These are phyloP conservation scores for Ageneiosus marmoratus DNA, from an alignment of 2,113 vertebrate species.

Conservation along the genomic window DNA sequence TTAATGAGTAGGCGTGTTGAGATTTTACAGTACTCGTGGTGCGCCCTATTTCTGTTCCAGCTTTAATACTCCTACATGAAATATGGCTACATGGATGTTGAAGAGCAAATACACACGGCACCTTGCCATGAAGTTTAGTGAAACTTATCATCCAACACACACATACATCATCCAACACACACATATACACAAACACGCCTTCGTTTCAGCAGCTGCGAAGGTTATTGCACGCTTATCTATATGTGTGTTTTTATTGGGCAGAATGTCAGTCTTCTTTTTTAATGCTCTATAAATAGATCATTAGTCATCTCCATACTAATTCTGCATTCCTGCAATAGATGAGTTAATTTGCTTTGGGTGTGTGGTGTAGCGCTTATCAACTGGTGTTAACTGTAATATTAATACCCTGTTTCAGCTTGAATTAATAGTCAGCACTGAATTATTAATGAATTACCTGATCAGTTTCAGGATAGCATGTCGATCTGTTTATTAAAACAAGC, in stretches of 20 bases:
- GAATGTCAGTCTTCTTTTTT: background rate
- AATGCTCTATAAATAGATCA: slow-evolving; percentile 54
- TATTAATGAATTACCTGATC: slow-evolving; percentile 26
- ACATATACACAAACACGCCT: slow-evolving; percentile 11
- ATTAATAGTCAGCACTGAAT: slow-evolving; percentile 15
- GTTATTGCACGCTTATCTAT: background rate
- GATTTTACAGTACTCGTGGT: slow-evolving; percentile 63
- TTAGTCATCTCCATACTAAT: slow-evolving; percentile 28
- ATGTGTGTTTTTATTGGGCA: slow-evolving; percentile 10
- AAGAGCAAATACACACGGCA: slow-evolving; percentile 33
- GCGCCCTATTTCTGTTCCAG: slow-evolving; percentile 62
- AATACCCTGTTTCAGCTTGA: background rate
- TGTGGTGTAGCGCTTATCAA: background rate
- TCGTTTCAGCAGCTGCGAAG: slow-evolving; percentile 37
- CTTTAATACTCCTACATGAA: slow-evolving; percentile 62
- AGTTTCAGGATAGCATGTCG: slow-evolving; percentile 4
- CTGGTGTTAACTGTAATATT: background rate
- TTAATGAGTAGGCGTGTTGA: slow-evolving; percentile 66
- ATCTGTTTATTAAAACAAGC: slow-evolving; percentile 12
- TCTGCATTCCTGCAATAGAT: slow-evolving; percentile 1
- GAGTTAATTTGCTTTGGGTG: slow-evolving; percentile 17
- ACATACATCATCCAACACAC: slow-evolving; percentile 5
- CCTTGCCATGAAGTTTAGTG: background rate
- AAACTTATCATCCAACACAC: slow-evolving; percentile 7
- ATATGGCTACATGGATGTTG: slow-evolving; percentile 59